Conservation (phyloP, 1,140 invertebrate species). For the Conus ventricosus region DNA sequence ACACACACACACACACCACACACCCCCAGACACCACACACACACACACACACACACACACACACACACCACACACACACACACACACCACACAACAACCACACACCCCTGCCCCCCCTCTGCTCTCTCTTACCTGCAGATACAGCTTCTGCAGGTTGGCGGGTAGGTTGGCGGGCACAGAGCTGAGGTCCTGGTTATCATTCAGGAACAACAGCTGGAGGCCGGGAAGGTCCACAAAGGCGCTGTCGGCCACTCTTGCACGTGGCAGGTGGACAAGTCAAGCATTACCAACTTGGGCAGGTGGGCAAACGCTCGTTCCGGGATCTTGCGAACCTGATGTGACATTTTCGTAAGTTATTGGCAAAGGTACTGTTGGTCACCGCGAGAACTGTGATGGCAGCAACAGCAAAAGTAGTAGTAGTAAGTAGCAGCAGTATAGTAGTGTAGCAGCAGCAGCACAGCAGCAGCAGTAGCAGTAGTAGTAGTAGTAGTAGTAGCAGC, state of each 20-base stretch:
- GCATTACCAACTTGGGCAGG: constrained; percentile 45
- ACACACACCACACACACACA: too few relatives aligned
- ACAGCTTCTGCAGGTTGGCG: constrained; percentile 45
- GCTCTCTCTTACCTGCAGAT: constrained; percentile 32
- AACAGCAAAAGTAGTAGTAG: not conserved
- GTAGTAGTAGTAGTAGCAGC: not conserved
- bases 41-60: too few relatives aligned
- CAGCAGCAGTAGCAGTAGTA: not conserved
- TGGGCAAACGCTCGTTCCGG: constrained; percentile 49
- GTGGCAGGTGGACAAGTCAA: constrained; percentile 54
- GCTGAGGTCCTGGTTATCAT: constrained; percentile 50
- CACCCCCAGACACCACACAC: too few relatives aligned
- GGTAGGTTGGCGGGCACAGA: constrained; percentile 56
- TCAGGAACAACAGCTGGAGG: constrained; percentile 49
- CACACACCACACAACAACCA: too few relatives aligned
- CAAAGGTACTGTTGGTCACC: not conserved
- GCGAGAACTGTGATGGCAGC: not conserved
- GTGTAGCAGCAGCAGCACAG: not conserved
- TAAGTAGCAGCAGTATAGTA: not conserved
- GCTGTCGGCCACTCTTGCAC: constrained; percentile 42
- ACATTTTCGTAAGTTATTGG: too few relatives aligned
- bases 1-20: too few relatives aligned
- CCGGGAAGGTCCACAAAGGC: constrained; percentile 55
- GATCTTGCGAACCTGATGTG: constrained; percentile 28
- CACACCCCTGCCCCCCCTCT: too few relatives aligned